phyloP scores from a whole-genome alignment of 2,888 invertebrate species.

The Molorchus minor region DNA sequence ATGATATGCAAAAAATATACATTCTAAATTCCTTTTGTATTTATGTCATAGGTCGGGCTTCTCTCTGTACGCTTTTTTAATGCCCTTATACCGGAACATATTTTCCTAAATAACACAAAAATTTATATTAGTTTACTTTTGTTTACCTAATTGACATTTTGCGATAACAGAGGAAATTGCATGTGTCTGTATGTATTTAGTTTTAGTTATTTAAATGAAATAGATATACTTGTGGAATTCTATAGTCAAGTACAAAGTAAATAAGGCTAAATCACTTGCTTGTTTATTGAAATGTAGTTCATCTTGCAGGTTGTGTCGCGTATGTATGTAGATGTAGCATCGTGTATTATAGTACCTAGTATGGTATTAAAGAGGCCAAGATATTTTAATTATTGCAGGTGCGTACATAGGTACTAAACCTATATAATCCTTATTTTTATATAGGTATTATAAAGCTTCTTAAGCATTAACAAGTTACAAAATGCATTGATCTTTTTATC shows the following conservation, averaged over 20 bases:
- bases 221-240: conserved; percentile 11
- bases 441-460: no score
- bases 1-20: conserved; percentile 23
- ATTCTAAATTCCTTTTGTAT: conserved; percentile 40
- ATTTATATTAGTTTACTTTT: conserved; percentile 4
- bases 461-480: no score
- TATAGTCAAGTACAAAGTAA: conserved; percentile 14
- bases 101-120: conserved; percentile 8
- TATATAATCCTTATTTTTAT: no score
- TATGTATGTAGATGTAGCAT: conserved; percentile 17
- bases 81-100: conserved; percentile 17
- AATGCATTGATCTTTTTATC: no score
- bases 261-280: conserved; percentile 19
- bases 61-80: conserved; percentile 2
- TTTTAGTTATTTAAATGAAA: not conserved
- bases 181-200: not conserved
- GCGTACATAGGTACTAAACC: conserved; percentile 29
- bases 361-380: conserved; percentile 36
- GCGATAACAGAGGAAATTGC: not conserved
- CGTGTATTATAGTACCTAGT: conserved; percentile 25
- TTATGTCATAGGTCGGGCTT: conserved; percentile 38
- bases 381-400: conserved; percentile 38
- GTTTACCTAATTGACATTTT: conserved; percentile 1
- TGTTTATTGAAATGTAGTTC: conserved; percentile 35
- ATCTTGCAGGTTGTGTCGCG: conserved; percentile 30